Evolutionary conservation across 2,888 invertebrate species (phyloP), one percentile per base, ranked within the genome.

Genomic region (Bombylius major): DNA sequence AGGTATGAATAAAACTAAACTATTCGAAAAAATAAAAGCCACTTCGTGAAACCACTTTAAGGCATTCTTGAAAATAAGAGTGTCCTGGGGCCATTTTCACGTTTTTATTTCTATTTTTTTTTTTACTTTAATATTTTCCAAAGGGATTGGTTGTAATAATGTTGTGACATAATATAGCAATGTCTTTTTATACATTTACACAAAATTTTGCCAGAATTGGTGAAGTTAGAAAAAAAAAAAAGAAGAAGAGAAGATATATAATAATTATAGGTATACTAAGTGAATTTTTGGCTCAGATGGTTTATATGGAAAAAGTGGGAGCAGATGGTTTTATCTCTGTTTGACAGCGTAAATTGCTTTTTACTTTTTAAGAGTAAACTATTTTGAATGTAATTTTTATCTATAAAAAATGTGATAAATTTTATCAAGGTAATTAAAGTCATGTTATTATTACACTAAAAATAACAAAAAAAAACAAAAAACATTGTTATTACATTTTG

Each of bases 341-440:
- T 55, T 51, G 50, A 55, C 47, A 36, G 50, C 51, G 46, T 55
- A 55, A 55, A 55, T 55, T 55, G 55, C 50, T 55, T 55, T 55
- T 42, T 42, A 42, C 39, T 42, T 42, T 42, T 23, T 23, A 23
- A 23, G 23, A 23, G 23, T 1, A 23, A 23, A 23, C 23, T 23
- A 23, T 23, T 23, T 23, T 23, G 23, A 23, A 23, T 23, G 23
- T 23, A 23, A 23, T 23, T 23, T 23, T 23, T 23, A 23, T 23
- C 23, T 23, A 23, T 23, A 23, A 23, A 23, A 23, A 23, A 23
- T 23, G 23, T 23, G 23, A 23, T 23, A 23, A 23, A 23, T 23
- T 23, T 23, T 23, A 23, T 23, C 23, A 23, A 23, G 23, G 23
- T 23, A 23, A 23, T 23, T 23, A 23, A 23, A 23, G 23, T 23